Base-by-base conservation (phyloP, 2,888 invertebrate genomes). In the Drosophila robusta region DNA sequence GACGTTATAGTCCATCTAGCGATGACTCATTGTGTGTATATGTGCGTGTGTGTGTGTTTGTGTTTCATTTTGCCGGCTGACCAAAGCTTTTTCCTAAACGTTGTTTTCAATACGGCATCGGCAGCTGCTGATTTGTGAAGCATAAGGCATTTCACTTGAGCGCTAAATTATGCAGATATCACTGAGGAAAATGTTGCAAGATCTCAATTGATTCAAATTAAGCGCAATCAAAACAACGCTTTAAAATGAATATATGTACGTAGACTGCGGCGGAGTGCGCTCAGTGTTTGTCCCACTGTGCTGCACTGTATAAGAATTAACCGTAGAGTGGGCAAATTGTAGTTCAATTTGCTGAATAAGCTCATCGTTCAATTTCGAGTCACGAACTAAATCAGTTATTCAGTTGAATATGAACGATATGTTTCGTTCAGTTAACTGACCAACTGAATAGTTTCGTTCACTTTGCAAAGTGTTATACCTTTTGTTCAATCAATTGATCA, bases 121-220 rank as follows among this genome's bases (percentile, higher is more conserved):
- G 5, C 44, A 38, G 14, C 45, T 46, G 41, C 22, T 39, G 29
- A 45, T 52, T 56, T 46, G 18, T 16, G 9, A 34, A 34, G 12
- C 11, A 34, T 4, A 34, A 39, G 16, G 32, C 38, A 54, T 42
- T 60, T 54, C 9, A 44, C 44, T 64, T 60, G 54, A n/a, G 34
- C 41, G 26, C 24, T 24, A 50, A 50, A 50, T 42, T 34, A 51
- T 57, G 39, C 29, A 39, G 50, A 54, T 55, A 61, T 67, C 67
- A 78, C 61, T 58, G 29, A 45, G 34, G 4, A 51, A 54, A 57
- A 47, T 67, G 57, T 45, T 38, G 46, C 56, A 51, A 51, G 47
- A 67, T 58, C 64, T 71, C 73, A 78, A 80, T 81, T 85, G 69
- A 70, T 52, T 38, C 39, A 74, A 80, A 74, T 80, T 70, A 63